These are phyloP conservation scores for Zophobas morio DNA, from an alignment of 1,140 invertebrate genomes.

Conservation along the genomic window DNA sequence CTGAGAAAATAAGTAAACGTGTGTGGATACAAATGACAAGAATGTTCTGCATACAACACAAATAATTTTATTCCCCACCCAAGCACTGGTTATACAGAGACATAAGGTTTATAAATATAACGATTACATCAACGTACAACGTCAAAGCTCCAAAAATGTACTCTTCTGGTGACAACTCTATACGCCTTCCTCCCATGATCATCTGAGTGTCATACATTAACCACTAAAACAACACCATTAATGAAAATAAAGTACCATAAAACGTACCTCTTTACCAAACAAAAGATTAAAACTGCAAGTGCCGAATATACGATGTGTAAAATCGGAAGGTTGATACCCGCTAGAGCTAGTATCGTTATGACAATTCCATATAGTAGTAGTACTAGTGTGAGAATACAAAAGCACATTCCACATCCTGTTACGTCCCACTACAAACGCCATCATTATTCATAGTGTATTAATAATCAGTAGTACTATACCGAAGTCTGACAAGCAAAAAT, in stretches of 20 bases:
- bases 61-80: neutral
- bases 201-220: constrained; percentile 61
- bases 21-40: too few species aligned
- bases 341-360: constrained; percentile 47
- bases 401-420: constrained; percentile 55
- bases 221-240: constrained; percentile 43
- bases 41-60: neutral
- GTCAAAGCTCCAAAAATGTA: constrained; percentile 60
- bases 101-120: constrained; percentile 54
- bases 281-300: constrained; percentile 41
- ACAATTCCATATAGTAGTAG: constrained; percentile 54
- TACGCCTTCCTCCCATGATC: constrained; percentile 58
- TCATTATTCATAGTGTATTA: constrained; percentile 1
- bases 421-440: constrained; percentile 55
- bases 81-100: constrained; percentile 1
- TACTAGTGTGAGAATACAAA: constrained; percentile 51
- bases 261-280: constrained; percentile 19
- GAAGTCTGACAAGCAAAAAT: constrained; percentile 56
- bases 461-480: constrained; percentile 14
- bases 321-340: constrained; percentile 46
- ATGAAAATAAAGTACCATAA: neutral
- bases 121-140: constrained; percentile 61
- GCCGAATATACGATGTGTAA: constrained; percentile 29
- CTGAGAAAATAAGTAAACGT: too few species aligned
- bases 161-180: constrained; percentile 60